phyloP scores from a whole-genome alignment of 2,113 vertebrate genomes.

The Bombycilla garrulus region DNA sequence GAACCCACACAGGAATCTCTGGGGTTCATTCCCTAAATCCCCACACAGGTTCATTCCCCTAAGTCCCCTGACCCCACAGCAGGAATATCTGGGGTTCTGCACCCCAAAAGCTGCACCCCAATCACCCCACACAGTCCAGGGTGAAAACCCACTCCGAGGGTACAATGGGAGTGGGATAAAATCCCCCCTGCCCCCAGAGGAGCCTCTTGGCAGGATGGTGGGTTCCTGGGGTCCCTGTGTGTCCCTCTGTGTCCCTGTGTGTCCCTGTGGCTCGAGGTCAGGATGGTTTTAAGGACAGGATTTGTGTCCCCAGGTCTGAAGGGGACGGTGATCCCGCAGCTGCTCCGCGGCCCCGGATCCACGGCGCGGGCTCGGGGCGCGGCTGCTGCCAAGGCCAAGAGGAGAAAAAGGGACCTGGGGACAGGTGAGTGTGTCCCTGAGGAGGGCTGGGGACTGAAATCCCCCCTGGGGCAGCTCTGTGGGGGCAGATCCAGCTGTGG shows the following conservation, averaged over 20 bases:
- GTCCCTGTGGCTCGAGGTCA: too few species aligned
- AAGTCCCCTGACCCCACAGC: accelerated
- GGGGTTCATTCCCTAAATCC: neutral
- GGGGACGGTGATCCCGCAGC: conserved; percentile 32
- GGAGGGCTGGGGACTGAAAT: too few species aligned
- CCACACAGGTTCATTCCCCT: neutral
- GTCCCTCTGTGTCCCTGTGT: neutral
- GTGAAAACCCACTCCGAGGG: neutral
- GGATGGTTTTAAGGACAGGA: neutral
- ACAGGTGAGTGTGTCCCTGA: too few species aligned
- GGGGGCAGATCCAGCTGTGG: neutral
- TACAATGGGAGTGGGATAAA: accelerated
- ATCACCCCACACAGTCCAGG: accelerated
- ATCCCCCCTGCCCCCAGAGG: accelerated
- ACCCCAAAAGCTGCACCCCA: accelerated
- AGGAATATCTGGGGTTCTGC: neutral
- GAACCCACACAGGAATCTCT: neutral
- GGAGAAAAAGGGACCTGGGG: conserved; percentile 66
- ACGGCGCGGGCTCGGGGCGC: conserved; percentile 6
- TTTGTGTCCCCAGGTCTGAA: conserved; percentile 63
- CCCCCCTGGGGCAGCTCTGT: too few species aligned
- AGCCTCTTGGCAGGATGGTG: accelerated
- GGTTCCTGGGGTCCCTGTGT: neutral
- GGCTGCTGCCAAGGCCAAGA: conserved; percentile 61
- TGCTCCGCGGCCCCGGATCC: conserved; percentile 38